These are phyloP conservation scores for Drosophila planitibia DNA, from an alignment of 2,888 invertebrate species.

Conservation along the genomic window DNA sequence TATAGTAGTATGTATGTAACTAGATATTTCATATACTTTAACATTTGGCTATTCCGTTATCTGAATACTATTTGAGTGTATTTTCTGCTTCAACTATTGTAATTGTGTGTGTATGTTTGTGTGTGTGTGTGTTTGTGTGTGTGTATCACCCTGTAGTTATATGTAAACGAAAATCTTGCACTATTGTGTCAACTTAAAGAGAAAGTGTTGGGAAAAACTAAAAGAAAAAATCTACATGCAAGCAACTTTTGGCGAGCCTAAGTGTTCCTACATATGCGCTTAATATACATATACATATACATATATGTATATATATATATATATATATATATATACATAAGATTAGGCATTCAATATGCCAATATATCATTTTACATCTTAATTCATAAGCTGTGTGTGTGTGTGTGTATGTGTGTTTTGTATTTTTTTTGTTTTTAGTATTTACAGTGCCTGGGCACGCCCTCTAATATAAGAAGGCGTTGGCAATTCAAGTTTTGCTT, in stretches of 20 bases:
- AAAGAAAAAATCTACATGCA: constrained; percentile 42
- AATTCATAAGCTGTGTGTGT: constrained; percentile 39
- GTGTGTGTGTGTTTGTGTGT: constrained; percentile 18
- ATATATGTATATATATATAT: constrained; percentile 5
- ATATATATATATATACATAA: constrained; percentile 13
- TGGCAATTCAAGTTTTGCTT: constrained; percentile 39
- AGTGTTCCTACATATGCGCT: constrained; percentile 71
- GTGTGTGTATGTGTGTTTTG: constrained; percentile 13
- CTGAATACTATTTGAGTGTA: constrained; percentile 54
- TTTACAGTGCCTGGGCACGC: constrained; percentile 48
- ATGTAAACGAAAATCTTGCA: constrained; percentile 39
- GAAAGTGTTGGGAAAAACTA: constrained; percentile 27
- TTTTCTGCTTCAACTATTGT: constrained; percentile 27
- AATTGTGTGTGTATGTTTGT: constrained; percentile 11
- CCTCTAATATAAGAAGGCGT: constrained; percentile 5
- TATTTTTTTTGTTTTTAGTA: constrained; percentile 20
- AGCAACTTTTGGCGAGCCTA: constrained; percentile 73
- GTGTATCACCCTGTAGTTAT: constrained; percentile 58
- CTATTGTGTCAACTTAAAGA: constrained; percentile 45
- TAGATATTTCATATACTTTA: constrained; percentile 41
- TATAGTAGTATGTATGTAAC: constrained; percentile 29
- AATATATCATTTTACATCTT: constrained; percentile 53
- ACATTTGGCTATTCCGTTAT: constrained; percentile 60
- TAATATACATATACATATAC: constrained; percentile 40
- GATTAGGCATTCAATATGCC: constrained; percentile 36